These are phyloP conservation scores for Pachydiplax longipennis DNA, from an alignment of 2,888 invertebrate genomes.

Conservation along the genomic window DNA sequence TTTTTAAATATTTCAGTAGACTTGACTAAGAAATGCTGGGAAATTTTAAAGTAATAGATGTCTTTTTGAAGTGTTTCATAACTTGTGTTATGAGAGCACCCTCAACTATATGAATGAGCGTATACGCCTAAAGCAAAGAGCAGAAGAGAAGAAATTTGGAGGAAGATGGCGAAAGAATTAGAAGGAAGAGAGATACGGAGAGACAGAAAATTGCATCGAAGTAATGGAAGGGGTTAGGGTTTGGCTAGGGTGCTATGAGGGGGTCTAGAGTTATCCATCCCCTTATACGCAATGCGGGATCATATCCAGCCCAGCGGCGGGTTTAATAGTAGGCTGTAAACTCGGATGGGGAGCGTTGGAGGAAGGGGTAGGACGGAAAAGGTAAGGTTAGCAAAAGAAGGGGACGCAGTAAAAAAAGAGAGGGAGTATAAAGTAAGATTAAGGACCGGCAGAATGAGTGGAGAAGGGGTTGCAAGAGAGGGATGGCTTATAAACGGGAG, in stretches of 20 bases:
- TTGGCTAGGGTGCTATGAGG: neutral
- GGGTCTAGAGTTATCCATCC: constrained; percentile 32
- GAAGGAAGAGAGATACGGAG: neutral
- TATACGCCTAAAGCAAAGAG: no score
- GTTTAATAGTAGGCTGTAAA: constrained; percentile 42
- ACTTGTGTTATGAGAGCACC: no score
- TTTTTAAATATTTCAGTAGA: no score
- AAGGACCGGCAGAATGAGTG: constrained; percentile 22
- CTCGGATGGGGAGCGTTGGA: constrained; percentile 7
- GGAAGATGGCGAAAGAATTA: neutral
- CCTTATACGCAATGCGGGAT: constrained; percentile 43
- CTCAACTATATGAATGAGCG: no score
- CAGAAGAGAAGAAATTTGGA: neutral
- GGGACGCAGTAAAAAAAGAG: neutral
- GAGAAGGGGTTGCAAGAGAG: neutral
- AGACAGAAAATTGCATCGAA: neutral
- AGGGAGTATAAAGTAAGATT: constrained; percentile 18
- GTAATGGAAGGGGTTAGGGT: neutral
- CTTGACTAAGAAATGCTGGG: no score
- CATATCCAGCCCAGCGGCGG: constrained; percentile 40
- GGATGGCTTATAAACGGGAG: constrained; percentile 1
- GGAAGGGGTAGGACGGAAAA: neutral
- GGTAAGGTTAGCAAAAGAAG: neutral
- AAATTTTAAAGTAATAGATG: no score
- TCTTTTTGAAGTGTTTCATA: no score